Percentiles rank a stretch among this genome's conserved stretches.
These are phyloP conservation scores for Halichoerus grypus DNA, from an alignment of 2,113 vertebrate species.

Conservation along the genomic window DNA sequence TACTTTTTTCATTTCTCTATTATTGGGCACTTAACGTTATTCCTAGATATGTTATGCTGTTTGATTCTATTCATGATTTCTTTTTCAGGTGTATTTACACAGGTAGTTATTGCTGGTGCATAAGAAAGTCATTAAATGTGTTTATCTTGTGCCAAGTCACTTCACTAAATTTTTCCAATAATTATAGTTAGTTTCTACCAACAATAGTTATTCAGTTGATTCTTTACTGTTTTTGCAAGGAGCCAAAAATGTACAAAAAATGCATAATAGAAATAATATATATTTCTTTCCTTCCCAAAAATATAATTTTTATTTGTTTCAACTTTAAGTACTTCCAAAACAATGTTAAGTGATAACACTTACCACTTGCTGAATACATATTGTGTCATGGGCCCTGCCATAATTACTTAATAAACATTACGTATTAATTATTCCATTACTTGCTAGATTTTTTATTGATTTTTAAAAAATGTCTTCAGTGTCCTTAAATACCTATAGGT, in stretches of 20 bases:
- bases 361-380: background rate
- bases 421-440: background rate
- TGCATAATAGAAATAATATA: background rate
- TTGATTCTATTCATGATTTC: background rate
- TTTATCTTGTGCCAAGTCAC: conserved; percentile 13
- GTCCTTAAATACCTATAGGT: background rate
- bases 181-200: background rate
- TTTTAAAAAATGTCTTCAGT: background rate
- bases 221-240: background rate
- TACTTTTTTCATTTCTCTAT: background rate
- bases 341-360: background rate
- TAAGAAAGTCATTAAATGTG: background rate
- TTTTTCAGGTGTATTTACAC: background rate
- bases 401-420: background rate
- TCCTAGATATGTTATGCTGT: background rate
- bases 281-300: background rate
- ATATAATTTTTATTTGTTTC: conserved; percentile 30
- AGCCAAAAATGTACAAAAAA: background rate
- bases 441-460: background rate
- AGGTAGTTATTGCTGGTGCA: background rate
- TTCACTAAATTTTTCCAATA: conserved; percentile 18
- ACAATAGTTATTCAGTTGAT: background rate
- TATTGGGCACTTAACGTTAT: background rate
- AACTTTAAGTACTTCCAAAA: background rate
- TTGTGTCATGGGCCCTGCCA: background rate